Conservation (phyloP, 2,113 vertebrate species). For the Macrotis lagotis region DNA sequence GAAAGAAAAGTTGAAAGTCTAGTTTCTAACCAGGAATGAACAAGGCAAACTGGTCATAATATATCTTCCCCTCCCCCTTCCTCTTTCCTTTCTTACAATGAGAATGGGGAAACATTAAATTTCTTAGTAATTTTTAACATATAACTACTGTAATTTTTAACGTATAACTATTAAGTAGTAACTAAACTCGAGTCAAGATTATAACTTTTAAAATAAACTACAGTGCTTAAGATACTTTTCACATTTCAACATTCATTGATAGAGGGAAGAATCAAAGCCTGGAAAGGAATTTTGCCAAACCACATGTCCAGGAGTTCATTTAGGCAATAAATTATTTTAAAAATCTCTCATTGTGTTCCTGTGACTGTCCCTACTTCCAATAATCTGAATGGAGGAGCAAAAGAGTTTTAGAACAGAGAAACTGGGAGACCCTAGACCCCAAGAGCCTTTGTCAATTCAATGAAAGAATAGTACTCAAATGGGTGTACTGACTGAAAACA, state of each 20-base stretch:
- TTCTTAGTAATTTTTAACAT: neutral
- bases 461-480: too few relatives aligned
- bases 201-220: neutral
- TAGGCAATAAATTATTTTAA: too few relatives aligned
- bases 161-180: conserved; percentile 9
- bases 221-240: neutral
- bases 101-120: conserved; percentile 36
- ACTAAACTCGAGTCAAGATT: neutral
- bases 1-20: neutral
- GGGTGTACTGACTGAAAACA: too few relatives aligned
- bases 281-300: neutral
- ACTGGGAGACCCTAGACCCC: too few relatives aligned
- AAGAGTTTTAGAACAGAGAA: too few relatives aligned
- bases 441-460: too few relatives aligned
- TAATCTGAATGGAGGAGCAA: too few relatives aligned
- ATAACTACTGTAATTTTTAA: too few relatives aligned
- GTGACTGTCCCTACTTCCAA: too few relatives aligned
- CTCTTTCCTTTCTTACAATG: neutral
- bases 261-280: neutral
- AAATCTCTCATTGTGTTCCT: too few relatives aligned
- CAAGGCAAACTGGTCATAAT: neutral
- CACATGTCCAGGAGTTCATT: neutral
- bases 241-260: neutral
- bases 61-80: neutral
- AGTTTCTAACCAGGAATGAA: conserved; percentile 20